These are phyloP conservation scores for Leucania comma DNA, from an alignment of 2,888 invertebrate genomes.

Conservation along the genomic window DNA sequence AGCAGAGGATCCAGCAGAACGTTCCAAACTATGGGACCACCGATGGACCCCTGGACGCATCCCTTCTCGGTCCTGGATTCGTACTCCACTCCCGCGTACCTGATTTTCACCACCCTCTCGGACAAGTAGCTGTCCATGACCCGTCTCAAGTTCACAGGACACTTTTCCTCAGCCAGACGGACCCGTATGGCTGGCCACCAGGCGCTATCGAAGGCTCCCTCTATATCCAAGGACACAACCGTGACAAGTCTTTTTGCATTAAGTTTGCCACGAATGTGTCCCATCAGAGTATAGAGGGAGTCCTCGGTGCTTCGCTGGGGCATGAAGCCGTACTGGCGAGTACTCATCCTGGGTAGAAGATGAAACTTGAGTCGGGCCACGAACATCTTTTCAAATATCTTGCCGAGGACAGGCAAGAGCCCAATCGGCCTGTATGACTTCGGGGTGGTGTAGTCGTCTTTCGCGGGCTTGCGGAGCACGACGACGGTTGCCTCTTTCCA, in stretches of 20 bases:
- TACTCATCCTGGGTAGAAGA: too few species aligned
- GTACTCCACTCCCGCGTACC: too few species aligned
- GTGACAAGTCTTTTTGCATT: neutral
- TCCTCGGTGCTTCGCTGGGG: constrained; percentile 1
- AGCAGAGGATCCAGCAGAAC: too few species aligned
- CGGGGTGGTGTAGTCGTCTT: too few species aligned
- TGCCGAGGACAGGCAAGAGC: too few species aligned
- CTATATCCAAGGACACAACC: constrained; percentile 20
- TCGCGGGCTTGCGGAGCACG: constrained; percentile 19
- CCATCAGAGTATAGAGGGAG: constrained; percentile 11
- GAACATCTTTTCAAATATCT: too few species aligned
- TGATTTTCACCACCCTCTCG: constrained; percentile 20
- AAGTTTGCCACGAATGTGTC: neutral
- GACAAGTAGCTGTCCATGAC: constrained; percentile 12
- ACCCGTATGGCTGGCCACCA: too few species aligned
- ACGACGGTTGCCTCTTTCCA: constrained; percentile 32
- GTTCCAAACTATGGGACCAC: constrained; percentile 6
- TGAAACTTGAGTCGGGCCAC: too few species aligned
- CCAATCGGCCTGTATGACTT: too few species aligned
- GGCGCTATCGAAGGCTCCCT: constrained; percentile 15
- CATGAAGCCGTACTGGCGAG: too few species aligned
- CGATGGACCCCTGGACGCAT: neutral
- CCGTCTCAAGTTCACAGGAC: neutral
- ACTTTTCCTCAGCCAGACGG: too few species aligned
- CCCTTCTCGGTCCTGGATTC: neutral